Evolutionary conservation across 2,113 vertebrate species (phyloP).

Genomic region (Verasper variegatus): DNA sequence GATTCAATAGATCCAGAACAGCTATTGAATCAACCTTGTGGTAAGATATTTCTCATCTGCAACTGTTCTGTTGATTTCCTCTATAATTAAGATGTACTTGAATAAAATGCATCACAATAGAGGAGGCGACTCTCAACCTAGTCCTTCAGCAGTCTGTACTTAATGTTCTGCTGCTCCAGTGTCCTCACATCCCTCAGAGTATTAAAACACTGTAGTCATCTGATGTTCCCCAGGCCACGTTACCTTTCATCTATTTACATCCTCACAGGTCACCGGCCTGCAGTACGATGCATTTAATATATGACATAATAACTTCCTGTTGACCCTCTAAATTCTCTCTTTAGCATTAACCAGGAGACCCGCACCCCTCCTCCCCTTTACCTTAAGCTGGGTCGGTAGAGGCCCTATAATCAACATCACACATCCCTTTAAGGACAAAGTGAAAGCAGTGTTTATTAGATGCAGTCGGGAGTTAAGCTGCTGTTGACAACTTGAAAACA

Average conservation of each 20-base stretch:
- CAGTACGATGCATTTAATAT: slow-evolving; percentile 25
- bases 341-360: not conserved
- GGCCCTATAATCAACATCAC: not conserved
- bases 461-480: slow-evolving; percentile 5
- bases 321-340: slow-evolving; percentile 6
- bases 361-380: not conserved
- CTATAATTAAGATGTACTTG: not conserved
- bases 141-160: not conserved
- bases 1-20: not conserved
- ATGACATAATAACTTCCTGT: slow-evolving; percentile 34
- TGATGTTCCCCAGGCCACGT: slow-evolving; percentile 1
- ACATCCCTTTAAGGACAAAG: not conserved
- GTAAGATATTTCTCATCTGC: not conserved
- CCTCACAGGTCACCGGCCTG: not conserved
- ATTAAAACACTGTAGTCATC: slow-evolving; percentile 14
- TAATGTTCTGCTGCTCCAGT: not conserved
- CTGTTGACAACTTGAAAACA: slow-evolving; percentile 36
- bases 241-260: slow-evolving; percentile 41
- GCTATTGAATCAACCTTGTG: not conserved
- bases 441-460: slow-evolving; percentile 6
- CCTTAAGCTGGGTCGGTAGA: slow-evolving; percentile 27
- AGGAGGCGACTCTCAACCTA: too few relatives aligned
- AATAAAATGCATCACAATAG: not conserved
- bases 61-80: not conserved
- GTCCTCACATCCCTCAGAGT: not conserved